Base-by-base conservation (phyloP, 2,888 invertebrate species). In the Pseudococcus jackbeardsleyi region DNA sequence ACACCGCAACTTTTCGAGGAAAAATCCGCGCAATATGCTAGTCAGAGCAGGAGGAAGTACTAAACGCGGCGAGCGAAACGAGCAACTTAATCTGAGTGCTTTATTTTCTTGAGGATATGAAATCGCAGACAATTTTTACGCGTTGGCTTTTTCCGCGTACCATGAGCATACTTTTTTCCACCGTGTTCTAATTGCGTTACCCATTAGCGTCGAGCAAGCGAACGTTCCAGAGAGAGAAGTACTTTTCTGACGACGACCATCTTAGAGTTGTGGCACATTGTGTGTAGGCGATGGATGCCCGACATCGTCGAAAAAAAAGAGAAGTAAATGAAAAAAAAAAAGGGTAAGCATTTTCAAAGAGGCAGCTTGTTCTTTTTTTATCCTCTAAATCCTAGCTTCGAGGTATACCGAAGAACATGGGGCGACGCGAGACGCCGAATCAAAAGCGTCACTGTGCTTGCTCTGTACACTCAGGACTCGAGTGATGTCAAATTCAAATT, bases 101-200 rank as follows among this genome's bases (percentile, higher is more conserved):
- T 68, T 68, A 68, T 68, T 68, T 68, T 68, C 68, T 68, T 22
- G 68, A 26, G 68, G 68, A 68, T 68, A 68, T 12, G 26, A 68
- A 68, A 26, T 68, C 26, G 68, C 15, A 68, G 68, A 68, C 68
- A 68, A 68, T 68, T 68, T 68, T 68, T 68, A 68, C 68, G 68
- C 26, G 68, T 68, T 68, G 68, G 68, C 68, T 68, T 68, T 68
- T 68, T 68, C 22, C 68, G 68, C 54, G n/a, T 54, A 26, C 26
- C 22, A 9, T 22, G 26, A 4, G 68, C 11, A 12, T 22, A 5
- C 22, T 68, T 68, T 68, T 68, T 15, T 68, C 26, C 68, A 22
- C 68, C 68, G 68, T 26, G 68, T 68, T 68, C 68, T 68, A 68
- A 68, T 68, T 68, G 68, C 68, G 68, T 22, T 68, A 68, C 22